Conservation (phyloP, 1,140 invertebrate genomes). For the Dolichoris vasculosae region DNA sequence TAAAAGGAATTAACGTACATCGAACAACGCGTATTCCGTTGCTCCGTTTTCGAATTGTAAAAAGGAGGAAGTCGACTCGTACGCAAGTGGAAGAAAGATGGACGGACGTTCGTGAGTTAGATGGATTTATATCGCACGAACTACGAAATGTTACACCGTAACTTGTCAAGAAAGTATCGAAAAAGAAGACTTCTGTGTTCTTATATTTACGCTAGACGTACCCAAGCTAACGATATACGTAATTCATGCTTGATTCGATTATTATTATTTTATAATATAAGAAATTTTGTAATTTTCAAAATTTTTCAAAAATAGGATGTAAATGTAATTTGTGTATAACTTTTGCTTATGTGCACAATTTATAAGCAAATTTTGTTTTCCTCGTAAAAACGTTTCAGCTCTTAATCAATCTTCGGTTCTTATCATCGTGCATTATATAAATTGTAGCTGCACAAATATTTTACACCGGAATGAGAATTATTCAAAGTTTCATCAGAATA, state of each 20-base stretch:
- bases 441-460: background rate
- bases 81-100: background rate
- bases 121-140: slow-evolving; percentile 18
- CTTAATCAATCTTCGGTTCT: background rate
- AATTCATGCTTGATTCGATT: background rate
- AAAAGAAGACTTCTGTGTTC: background rate
- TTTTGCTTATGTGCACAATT: background rate
- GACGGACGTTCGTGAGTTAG: background rate
- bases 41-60: background rate
- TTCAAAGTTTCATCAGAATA: background rate
- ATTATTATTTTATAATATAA: background rate
- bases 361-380: background rate
- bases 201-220: background rate
- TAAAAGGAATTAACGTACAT: background rate
- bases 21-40: background rate
- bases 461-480: background rate
- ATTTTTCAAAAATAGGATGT: background rate
- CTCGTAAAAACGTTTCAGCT: too few species aligned
- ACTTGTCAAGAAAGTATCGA: background rate
- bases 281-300: background rate
- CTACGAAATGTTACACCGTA: background rate
- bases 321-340: background rate
- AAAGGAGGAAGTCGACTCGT: background rate
- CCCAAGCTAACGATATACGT: background rate
- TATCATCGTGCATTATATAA: background rate